Evolutionary conservation across 2,113 vertebrate species (phyloP), one percentile per base, ranked within the genome.

Genomic region (Halichoeres trimaculatus): DNA sequence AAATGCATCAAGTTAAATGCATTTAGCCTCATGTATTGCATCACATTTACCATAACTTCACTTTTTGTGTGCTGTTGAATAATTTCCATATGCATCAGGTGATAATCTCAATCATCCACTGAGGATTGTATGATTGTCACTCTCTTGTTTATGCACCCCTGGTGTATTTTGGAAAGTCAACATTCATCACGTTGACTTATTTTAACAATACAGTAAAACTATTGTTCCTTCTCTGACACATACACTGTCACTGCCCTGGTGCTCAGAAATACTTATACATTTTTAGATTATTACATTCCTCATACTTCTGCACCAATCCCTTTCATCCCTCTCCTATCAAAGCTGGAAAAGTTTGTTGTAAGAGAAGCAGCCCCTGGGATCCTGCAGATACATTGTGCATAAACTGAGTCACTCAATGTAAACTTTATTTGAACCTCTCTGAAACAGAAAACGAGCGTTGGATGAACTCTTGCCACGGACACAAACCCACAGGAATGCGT

Each of bases 341-440:
- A 54, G 23, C 56, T 23, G 8, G 23, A 36, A 16, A 54, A 7
- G 52, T 53, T 48, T 70, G 24, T 47, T 50, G 48, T 54, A 23
- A 30, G 19, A 57, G 65, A 24, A 53, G 35, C 58, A 14, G 17
- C 23, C 57, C 17, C 22, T 47, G 43, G 48, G 75, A 80, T 54
- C 30, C 14, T 70, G 34, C 26, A 35, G 68, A 72, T 56, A 38
- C 23, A 62, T 17, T 69, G 52, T 43, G 52, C 26, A 67, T 56
- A 45, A 80, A 61, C 61, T 41, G 43, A 79, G 43, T 70, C 50
- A 73, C 22, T 78, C 56, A 56, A 23, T 52, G 59, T 83, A 79
- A 87, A 87, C 85, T 85, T 61, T 35, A 52, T n/a, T 10, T 90
- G 80, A 88, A 85, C 77, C 80, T 60, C 17, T 20, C 57, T 72